Evolutionary conservation across 2,113 vertebrate species (phyloP).

Genomic region (Brachirus orientalis): DNA sequence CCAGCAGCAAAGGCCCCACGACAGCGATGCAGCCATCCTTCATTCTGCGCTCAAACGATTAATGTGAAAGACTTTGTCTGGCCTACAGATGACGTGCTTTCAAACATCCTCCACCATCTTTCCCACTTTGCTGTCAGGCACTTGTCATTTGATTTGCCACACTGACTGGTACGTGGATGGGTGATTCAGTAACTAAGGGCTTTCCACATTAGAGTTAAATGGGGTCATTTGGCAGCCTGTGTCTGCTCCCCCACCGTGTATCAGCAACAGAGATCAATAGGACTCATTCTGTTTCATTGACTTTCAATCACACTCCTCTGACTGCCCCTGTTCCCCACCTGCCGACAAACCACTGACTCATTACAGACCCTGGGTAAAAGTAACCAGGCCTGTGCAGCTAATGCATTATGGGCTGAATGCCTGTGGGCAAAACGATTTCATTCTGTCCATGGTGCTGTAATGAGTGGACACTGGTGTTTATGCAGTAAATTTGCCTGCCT

Average conservation of each 20-base stretch:
- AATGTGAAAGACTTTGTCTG: constrained; percentile 21
- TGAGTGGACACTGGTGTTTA: constrained; percentile 43
- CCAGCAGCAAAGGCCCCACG: constrained; percentile 18
- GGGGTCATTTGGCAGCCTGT: constrained; percentile 64
- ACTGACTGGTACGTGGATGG: constrained; percentile 26
- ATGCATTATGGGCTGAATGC: constrained; percentile 44
- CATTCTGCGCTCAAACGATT: constrained; percentile 9
- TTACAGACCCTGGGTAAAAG: constrained; percentile 50
- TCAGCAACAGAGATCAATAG: constrained; percentile 63
- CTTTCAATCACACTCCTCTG: constrained; percentile 68
- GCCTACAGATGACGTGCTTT: constrained; percentile 30
- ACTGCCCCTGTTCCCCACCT: constrained; percentile 47
- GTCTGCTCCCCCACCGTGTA: constrained; percentile 39
- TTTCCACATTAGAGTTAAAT: constrained; percentile 68
- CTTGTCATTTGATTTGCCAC: constrained; percentile 44
- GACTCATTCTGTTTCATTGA: constrained; percentile 69
- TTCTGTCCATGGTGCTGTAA: constrained; percentile 38
- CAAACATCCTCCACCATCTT: constrained; percentile 22
- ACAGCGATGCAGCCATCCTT: constrained; percentile 22
- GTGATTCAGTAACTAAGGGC: constrained; percentile 49
- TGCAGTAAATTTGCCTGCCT: constrained; percentile 29
- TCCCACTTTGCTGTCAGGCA: constrained; percentile 33
- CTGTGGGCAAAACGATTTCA: constrained; percentile 40
- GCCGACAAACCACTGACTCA: constrained; percentile 44
- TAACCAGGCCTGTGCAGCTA: constrained; percentile 44